These are phyloP conservation scores for Muscicapa comitata DNA, from an alignment of 2,797 vertebrate genomes.

Conservation along the genomic window DNA sequence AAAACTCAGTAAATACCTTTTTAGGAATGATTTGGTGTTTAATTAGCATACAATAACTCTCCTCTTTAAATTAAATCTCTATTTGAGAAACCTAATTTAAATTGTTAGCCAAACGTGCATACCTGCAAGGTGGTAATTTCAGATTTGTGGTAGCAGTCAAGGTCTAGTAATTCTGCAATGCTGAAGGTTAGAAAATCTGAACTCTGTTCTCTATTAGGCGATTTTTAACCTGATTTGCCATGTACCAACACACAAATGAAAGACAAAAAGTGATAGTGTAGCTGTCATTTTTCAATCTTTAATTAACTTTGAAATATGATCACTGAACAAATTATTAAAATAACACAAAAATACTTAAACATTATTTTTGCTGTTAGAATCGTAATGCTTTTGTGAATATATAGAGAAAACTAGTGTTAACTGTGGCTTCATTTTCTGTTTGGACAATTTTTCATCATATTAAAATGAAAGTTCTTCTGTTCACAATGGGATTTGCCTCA, in stretches of 20 bases:
- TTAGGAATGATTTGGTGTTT: constrained; percentile 46
- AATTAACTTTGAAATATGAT: background rate
- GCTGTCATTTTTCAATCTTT: background rate
- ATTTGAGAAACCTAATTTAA: constrained; percentile 53
- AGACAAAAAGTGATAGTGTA: background rate
- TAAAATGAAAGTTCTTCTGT: background rate
- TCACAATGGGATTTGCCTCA: background rate
- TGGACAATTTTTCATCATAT: background rate
- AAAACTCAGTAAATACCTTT: constrained; percentile 43
- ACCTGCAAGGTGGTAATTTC: constrained; percentile 35
- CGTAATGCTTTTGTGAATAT: background rate
- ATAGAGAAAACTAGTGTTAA: background rate
- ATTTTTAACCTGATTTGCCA: background rate
- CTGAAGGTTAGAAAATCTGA: background rate
- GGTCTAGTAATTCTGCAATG: background rate
- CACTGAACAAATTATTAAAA: background rate
- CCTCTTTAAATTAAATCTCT: constrained; percentile 61
- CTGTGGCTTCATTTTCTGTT: background rate
- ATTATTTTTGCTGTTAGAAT: background rate
- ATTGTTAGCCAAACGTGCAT: constrained; percentile 28
- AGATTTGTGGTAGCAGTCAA: constrained; percentile 2
- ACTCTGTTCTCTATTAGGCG: background rate
- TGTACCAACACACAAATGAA: background rate
- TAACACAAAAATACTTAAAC: background rate
- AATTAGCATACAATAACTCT: constrained; percentile 46